These are phyloP conservation scores for Enteromius anoplus DNA, from an alignment of 2,797 vertebrate species.

Conservation along the genomic window DNA sequence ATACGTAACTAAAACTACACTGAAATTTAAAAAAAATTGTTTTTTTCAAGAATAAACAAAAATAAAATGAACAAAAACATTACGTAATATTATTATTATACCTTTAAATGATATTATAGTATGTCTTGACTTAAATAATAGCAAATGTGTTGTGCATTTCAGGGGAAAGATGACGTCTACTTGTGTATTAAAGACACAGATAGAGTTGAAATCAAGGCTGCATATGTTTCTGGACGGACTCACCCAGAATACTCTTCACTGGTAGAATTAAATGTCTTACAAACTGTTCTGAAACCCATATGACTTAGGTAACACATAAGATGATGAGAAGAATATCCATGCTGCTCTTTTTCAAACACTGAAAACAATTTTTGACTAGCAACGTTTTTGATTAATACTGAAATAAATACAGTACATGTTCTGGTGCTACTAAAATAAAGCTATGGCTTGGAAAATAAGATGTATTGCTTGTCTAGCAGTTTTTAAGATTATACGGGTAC, in stretches of 20 bases:
- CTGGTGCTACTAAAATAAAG: background rate
- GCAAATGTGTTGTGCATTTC: slow-evolving; percentile 43
- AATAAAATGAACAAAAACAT: background rate
- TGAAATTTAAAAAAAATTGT: background rate
- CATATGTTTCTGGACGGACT: slow-evolving; percentile 72
- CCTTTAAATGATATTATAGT: background rate
- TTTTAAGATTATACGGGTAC: background rate
- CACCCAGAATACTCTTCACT: slow-evolving; percentile 73
- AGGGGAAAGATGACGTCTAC: slow-evolving; percentile 87
- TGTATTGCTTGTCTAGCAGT: background rate
- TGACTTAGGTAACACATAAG: background rate
- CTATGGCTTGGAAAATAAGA: background rate
- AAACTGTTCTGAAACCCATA: background rate
- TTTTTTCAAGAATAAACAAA: background rate
- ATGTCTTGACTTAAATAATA: background rate
- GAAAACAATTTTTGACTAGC: background rate
- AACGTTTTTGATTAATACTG: background rate
- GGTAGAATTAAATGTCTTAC: slow-evolving; percentile 66
- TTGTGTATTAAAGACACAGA: slow-evolving; percentile 77
- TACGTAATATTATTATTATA: background rate
- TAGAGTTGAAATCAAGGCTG: slow-evolving; percentile 70
- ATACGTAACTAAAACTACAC: background rate
- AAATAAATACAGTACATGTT: background rate
- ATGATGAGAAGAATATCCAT: background rate
- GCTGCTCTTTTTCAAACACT: background rate